Evolutionary conservation across 2,113 vertebrate species (phyloP).

Genomic region (Hylia prasina): DNA sequence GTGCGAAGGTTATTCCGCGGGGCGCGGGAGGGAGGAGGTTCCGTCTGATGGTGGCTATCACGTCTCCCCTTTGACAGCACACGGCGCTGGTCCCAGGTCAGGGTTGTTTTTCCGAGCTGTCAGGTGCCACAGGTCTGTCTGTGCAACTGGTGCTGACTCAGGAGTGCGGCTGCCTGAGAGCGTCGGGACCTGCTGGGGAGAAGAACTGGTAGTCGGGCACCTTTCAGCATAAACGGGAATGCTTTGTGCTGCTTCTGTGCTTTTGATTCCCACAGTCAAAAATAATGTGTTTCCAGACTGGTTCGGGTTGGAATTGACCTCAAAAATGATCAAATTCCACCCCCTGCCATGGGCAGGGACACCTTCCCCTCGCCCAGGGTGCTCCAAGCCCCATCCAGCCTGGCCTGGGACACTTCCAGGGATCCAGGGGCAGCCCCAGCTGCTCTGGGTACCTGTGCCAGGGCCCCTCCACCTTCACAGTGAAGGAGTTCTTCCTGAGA

Average conservation of each 20-base stretch:
- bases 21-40: accelerated
- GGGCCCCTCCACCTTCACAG: accelerated
- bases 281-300: accelerated
- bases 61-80: accelerated
- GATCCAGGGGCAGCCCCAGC: not conserved
- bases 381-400: not conserved
- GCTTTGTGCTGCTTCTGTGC: not conserved
- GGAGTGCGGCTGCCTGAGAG: not conserved
- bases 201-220: accelerated
- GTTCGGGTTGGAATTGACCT: not conserved
- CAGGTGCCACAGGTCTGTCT: not conserved
- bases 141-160: constrained; percentile 2
- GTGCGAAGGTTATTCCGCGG: accelerated
- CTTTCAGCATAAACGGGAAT: accelerated
- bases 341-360: not conserved
- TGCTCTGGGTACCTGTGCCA: not conserved
- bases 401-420: not conserved
- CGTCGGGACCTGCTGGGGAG: not conserved
- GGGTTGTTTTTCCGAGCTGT: not conserved
- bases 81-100: accelerated
- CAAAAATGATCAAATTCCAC: accelerated
- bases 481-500: accelerated
- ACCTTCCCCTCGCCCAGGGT: accelerated
- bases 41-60: accelerated
- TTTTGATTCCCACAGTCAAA: not conserved